phyloP scores from a whole-genome alignment of 2,888 invertebrate species.

The Eucera pruinosa region DNA sequence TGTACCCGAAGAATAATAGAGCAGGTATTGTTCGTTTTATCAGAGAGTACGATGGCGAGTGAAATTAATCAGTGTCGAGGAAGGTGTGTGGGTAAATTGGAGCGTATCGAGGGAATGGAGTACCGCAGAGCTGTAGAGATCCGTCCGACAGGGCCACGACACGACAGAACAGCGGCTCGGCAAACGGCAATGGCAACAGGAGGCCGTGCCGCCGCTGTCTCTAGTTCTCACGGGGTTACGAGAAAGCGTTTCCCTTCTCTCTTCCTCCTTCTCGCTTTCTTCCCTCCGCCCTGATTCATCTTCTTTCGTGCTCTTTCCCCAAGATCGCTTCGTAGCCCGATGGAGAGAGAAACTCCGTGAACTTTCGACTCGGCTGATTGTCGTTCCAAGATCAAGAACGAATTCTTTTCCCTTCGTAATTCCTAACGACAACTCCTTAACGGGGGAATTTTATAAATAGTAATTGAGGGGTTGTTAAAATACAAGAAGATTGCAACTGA shows the following conservation, averaged over 20 bases:
- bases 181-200: conserved; percentile 62
- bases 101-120: conserved; percentile 31
- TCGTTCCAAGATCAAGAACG: conserved; percentile 20
- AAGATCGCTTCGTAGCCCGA: conserved; percentile 30
- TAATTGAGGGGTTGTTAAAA: too few species aligned
- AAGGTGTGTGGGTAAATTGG: conserved; percentile 49
- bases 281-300: conserved; percentile 54
- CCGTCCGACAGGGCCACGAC: conserved; percentile 50
- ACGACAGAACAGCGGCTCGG: conserved; percentile 53
- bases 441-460: too few species aligned
- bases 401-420: neutral
- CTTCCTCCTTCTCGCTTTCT: conserved; percentile 47
- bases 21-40: conserved; percentile 16
- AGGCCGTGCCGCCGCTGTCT: conserved; percentile 63
- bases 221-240: conserved; percentile 83
- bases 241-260: conserved; percentile 78
- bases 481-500: too few species aligned
- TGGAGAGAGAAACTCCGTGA: conserved; percentile 25
- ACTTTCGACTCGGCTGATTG: conserved; percentile 33
- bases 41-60: neutral
- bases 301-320: conserved; percentile 50
- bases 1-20: neutral
- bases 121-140: conserved; percentile 19
- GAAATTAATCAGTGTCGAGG: conserved; percentile 31
- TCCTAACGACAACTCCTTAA: too few species aligned